A percentile compares a stretch with the other conserved stretches of the same genome.
Conservation (phyloP, 1,140 invertebrate genomes). For the Drosophila teissieri region DNA sequence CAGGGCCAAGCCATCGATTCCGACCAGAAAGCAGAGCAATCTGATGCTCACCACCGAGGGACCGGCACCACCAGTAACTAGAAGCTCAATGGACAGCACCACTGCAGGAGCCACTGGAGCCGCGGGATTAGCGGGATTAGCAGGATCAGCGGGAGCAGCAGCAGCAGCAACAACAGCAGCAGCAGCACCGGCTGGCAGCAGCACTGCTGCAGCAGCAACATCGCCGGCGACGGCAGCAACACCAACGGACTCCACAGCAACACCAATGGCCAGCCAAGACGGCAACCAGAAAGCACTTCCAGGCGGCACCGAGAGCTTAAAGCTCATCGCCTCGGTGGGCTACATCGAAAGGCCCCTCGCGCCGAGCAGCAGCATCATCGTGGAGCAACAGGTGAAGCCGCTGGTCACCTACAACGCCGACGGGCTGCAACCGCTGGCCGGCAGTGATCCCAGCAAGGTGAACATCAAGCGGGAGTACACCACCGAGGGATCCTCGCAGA, state of each 20-base stretch:
- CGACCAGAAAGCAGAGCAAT: constrained; percentile 50
- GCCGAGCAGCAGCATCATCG: constrained; percentile 18
- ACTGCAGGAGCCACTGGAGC: constrained; percentile 18
- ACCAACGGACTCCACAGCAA: constrained; percentile 34
- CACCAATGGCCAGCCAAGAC: constrained; percentile 50
- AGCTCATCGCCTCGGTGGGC: constrained; percentile 71
- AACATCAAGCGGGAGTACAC: constrained; percentile 80
- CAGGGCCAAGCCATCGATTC: constrained; percentile 68
- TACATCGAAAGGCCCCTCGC: constrained; percentile 47
- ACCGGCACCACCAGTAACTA: constrained; percentile 18
- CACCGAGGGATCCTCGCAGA: constrained; percentile 51
- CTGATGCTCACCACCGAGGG: constrained; percentile 31
- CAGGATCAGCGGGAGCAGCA: constrained; percentile 21
- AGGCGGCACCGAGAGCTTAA: constrained; percentile 71
- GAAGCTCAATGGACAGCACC: constrained; percentile 8
- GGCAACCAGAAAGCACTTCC: constrained; percentile 62
- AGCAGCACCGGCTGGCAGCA: constrained; percentile 9
- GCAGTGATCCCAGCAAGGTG: constrained; percentile 74
- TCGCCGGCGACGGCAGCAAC: constrained; percentile 24
- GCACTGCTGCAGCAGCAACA: background rate
- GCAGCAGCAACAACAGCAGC: constrained; percentile 25
- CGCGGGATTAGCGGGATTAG: constrained; percentile 9
- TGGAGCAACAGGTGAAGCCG: constrained; percentile 40
- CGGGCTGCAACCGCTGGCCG: constrained; percentile 47
- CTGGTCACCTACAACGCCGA: constrained; percentile 58